These are phyloP conservation scores for Zygothrica quintamaculata DNA, from an alignment of 2,888 invertebrate genomes.

Conservation along the genomic window DNA sequence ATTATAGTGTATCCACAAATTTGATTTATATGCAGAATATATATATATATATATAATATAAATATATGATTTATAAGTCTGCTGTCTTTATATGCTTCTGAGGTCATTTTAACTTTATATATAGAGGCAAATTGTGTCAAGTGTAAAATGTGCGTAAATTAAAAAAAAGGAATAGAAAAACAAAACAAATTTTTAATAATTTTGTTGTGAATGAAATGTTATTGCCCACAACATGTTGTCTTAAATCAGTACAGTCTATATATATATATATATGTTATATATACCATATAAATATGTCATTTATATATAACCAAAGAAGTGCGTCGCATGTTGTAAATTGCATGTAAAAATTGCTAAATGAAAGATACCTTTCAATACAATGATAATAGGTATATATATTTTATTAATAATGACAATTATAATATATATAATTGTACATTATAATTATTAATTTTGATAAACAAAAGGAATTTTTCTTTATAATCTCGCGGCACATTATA, in stretches of 20 bases:
- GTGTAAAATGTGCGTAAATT: constrained; percentile 4
- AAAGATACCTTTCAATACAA: too few species aligned
- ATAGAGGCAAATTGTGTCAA: constrained; percentile 5
- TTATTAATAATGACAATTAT: too few species aligned
- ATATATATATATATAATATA: background rate
- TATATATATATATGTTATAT: background rate
- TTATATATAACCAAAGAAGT: background rate
- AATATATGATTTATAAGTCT: constrained; percentile 1
- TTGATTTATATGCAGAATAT: too few species aligned
- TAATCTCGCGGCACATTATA: too few species aligned
- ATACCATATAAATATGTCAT: background rate
- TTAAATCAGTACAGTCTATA: background rate
- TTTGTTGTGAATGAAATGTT: constrained; percentile 4
- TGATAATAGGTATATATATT: too few species aligned
- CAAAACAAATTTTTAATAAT: too few species aligned
- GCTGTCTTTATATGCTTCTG: background rate
- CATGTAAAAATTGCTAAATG: too few species aligned
- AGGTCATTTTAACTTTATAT: background rate
- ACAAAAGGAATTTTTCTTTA: background rate
- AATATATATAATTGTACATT: too few species aligned
- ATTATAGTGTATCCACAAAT: too few species aligned
- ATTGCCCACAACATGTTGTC: constrained; percentile 1
- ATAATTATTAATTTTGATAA: too few species aligned
- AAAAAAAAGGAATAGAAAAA: background rate
- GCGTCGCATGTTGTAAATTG: too few species aligned